Evolutionary conservation across 2,113 vertebrate genomes (phyloP), one percentile per base, ranked within the genome.

Genomic region (Ciconia maguari): DNA sequence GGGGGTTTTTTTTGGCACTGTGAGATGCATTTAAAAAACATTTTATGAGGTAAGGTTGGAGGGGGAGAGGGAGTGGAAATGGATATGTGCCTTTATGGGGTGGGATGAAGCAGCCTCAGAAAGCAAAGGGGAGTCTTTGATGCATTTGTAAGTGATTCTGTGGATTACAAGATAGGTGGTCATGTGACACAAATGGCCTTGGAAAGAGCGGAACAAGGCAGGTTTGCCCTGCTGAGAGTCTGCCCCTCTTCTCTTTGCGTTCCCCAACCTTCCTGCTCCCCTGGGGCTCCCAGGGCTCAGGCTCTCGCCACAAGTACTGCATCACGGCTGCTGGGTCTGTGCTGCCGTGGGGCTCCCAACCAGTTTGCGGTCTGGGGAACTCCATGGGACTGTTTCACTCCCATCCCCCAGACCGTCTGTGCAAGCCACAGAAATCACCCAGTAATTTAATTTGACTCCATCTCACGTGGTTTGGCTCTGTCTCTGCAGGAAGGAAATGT

Each of bases 41-140:
- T 72, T 95, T 96, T 76, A 84, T 89, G 60, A 96, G 68, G 34
- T 74, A 65, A 90, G 68, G 54, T n/a, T 79, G 82, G 52, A 75
- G 17, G 13, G 20, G 34, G 32, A 85, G n/a, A 86, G 57, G 62
- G 81, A 94, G 87, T 77, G 38, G 44, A 82, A 94, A 87, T 61
- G 58, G 42, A 26, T 44, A 75, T 46, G 7, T 34, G 74, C 30
- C 76, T 96, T 88, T 87, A 51, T n/a, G 16, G 19, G 32, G 30
- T 42, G 26, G 58, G 49, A 38, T 54, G 72, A n/a, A 83, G 13
- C 44, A 77, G 64, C 76, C 89, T 83, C 48, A 38, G 66, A 82
- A 74, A 96, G 80, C 46, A 89, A 48, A 49, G 21, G 14, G 34
- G 27, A 75, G 52, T 77, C n/a, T 62, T 34, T 5, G 36, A 83